Evolutionary conservation across 2,113 vertebrate genomes (phyloP).

Genomic region (Oceanodroma tethys): DNA sequence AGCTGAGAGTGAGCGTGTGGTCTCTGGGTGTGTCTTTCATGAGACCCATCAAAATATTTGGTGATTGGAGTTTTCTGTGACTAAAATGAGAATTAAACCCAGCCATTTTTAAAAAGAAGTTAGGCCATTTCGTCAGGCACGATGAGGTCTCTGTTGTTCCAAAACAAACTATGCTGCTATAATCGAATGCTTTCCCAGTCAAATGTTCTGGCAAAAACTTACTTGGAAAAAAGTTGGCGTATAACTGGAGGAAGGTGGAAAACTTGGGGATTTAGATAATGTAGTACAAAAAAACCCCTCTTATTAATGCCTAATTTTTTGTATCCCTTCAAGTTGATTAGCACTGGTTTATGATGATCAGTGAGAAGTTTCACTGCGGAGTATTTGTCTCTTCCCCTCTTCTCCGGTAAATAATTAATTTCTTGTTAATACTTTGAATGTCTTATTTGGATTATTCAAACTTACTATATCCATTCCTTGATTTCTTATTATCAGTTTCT

Average conservation of each 20-base stretch:
- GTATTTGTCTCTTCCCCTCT: not conserved
- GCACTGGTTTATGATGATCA: not conserved
- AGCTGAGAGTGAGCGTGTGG: not conserved
- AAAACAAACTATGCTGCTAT: not conserved
- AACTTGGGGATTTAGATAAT: not conserved
- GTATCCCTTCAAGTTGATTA: not conserved
- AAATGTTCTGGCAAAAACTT: not conserved
- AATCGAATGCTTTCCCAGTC: not conserved
- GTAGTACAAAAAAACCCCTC: rapidly evolving
- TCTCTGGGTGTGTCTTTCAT: not conserved
- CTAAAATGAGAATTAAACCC: not conserved
- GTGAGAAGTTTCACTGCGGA: not conserved
- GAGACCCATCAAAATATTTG: not conserved
- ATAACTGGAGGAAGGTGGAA: not conserved
- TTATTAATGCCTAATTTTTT: not conserved
- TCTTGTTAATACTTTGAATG: not conserved
- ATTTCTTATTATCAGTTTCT: not conserved
- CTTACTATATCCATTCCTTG: not conserved
- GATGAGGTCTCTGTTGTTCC: conserved; percentile 1
- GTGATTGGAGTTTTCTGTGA: not conserved
- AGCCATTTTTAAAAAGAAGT: not conserved
- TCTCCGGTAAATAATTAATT: not conserved
- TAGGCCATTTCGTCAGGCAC: not conserved
- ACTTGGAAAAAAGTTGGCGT: not conserved
- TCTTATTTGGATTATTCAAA: not conserved